These are phyloP conservation scores for Netelia fuscicornis DNA, from an alignment of 2,888 invertebrate genomes.

Conservation along the genomic window DNA sequence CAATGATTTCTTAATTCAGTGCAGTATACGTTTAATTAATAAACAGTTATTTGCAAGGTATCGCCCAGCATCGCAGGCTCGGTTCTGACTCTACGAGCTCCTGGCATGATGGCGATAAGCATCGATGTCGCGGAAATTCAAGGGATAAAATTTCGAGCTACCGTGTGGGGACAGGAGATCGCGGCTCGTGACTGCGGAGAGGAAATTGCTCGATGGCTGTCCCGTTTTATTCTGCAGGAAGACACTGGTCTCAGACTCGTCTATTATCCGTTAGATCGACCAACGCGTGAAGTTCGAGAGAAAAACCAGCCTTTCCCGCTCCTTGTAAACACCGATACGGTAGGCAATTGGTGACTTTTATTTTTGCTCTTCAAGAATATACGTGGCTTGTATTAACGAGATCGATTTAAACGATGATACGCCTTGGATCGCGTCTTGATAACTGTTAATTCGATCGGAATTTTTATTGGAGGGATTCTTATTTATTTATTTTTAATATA, in stretches of 20 bases:
- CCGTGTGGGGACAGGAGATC: conserved; percentile 87
- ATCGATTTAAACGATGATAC: no score
- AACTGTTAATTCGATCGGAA: background rate
- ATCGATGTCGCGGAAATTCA: conserved; percentile 85
- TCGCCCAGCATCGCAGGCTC: conserved; percentile 86
- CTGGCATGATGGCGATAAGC: conserved; percentile 86
- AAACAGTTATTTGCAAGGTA: conserved; percentile 77
- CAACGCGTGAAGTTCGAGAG: conserved; percentile 79
- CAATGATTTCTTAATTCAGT: background rate
- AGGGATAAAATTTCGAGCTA: conserved; percentile 83
- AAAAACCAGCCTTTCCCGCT: conserved; percentile 80
- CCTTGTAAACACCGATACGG: conserved; percentile 75
- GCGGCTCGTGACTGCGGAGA: conserved; percentile 91
- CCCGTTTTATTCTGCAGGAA: conserved; percentile 86
- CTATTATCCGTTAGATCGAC: conserved; percentile 86
- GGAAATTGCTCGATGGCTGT: conserved; percentile 91
- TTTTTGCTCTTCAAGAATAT: background rate
- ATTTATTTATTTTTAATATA: background rate
- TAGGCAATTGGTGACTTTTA: conserved; percentile 67
- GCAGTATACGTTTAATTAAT: background rate
- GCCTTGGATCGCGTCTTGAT: no score
- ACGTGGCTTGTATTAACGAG: background rate
- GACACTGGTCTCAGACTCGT: conserved; percentile 86
- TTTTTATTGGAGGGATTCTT: no score
- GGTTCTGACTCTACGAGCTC: conserved; percentile 86